Conservation (phyloP, 2,113 vertebrate genomes). For the Collichthys lucidus region DNA sequence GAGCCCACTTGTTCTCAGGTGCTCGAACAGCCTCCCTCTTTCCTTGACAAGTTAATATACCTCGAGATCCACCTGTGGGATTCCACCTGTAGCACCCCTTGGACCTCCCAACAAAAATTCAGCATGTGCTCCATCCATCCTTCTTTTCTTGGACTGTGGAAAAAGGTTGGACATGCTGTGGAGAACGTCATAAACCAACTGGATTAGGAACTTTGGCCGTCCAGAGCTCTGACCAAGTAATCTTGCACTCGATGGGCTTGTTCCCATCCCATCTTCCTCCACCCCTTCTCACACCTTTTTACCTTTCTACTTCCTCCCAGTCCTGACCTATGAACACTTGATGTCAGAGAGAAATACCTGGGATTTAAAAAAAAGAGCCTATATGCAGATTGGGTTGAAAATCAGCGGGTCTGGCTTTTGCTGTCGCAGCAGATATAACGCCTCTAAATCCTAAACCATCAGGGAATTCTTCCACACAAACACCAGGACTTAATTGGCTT, state of each 20-base stretch:
- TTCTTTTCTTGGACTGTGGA: no score
- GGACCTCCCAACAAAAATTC: no score
- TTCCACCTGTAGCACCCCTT: not conserved
- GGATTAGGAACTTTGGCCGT: not conserved
- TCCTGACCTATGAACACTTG: no score
- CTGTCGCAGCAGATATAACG: not conserved
- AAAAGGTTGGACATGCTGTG: not conserved
- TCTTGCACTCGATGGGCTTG: not conserved
- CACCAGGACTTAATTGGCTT: conserved; percentile 20
- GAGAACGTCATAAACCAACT: not conserved
- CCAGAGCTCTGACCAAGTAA: not conserved
- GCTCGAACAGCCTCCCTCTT: no score
- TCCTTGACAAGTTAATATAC: no score
- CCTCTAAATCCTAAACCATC: conserved; percentile 10
- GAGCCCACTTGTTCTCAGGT: no score
- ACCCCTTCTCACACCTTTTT: not conserved
- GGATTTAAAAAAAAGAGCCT: not conserved
- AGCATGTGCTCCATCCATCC: no score
- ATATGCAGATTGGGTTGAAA: not conserved
- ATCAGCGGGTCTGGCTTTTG: not conserved
- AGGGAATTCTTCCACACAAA: conserved; percentile 18
- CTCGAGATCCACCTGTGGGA: not conserved
- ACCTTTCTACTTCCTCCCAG: not conserved
- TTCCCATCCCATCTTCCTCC: not conserved
- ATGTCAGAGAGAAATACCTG: no score